Percentiles rank a stretch among this genome's conserved stretches.
phyloP scores from a whole-genome alignment of 2,888 invertebrate species.

The Drosophila leonis region DNA sequence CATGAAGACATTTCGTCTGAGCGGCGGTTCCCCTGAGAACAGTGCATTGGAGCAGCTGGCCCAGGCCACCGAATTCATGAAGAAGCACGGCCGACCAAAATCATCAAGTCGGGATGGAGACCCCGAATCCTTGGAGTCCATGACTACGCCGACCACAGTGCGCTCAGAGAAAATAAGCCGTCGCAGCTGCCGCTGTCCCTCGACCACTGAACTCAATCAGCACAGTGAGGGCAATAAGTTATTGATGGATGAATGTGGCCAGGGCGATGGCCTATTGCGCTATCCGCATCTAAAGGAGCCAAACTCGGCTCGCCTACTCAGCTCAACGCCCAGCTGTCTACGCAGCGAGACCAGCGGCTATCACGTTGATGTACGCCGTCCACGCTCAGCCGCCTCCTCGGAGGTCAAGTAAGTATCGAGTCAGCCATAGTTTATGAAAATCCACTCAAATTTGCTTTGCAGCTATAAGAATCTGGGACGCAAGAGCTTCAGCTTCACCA shows the following conservation, averaged over 20 bases:
- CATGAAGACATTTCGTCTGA: slow-evolving; percentile 68
- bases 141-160: slow-evolving; percentile 14
- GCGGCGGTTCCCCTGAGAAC: slow-evolving; percentile 51
- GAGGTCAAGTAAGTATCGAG: slow-evolving; percentile 65
- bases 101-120: slow-evolving; percentile 11
- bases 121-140: slow-evolving; percentile 13
- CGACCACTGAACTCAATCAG: slow-evolving; percentile 25
- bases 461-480: slow-evolving; percentile 73
- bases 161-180: slow-evolving; percentile 27
- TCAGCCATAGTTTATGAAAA: rapidly evolving
- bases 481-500: slow-evolving; percentile 86
- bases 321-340: slow-evolving; percentile 56
- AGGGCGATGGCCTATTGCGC: slow-evolving; percentile 66
- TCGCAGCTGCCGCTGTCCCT: slow-evolving; percentile 65
- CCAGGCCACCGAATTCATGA: slow-evolving; percentile 52
- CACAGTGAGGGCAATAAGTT: not conserved
- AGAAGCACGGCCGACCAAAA: slow-evolving; percentile 11
- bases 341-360: slow-evolving; percentile 41
- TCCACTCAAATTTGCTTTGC: not conserved
- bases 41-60: slow-evolving; percentile 55
- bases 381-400: slow-evolving; percentile 53
- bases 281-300: slow-evolving; percentile 40
- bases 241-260: slow-evolving; percentile 64
- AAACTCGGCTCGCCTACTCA: slow-evolving; percentile 31
- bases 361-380: slow-evolving; percentile 45